Conservation (phyloP, 1,140 invertebrate genomes). For the Calliphora vicina region DNA sequence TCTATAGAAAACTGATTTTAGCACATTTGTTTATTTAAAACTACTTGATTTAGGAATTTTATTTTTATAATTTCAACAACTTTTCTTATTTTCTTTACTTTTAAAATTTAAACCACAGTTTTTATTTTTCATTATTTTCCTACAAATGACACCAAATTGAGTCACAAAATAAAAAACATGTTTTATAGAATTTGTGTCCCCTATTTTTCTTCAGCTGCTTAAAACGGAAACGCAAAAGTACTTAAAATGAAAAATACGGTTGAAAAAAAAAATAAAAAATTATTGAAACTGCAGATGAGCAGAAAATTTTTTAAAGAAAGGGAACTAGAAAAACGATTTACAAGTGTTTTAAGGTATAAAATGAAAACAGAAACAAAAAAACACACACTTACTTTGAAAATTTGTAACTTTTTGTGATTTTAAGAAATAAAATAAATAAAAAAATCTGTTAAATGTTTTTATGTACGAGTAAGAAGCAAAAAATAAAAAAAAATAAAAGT, state of each 20-base stretch:
- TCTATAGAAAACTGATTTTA: too few relatives aligned
- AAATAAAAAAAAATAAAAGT: too few relatives aligned
- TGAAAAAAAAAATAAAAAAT: neutral
- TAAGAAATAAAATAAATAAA: neutral
- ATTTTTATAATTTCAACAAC: too few relatives aligned
- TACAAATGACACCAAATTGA: constrained; percentile 7
- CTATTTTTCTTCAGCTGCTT: neutral
- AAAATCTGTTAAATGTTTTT: neutral
- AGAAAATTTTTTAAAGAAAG: neutral
- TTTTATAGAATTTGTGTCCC: constrained; percentile 16
- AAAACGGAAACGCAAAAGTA: neutral
- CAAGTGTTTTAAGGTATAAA: constrained; percentile 15
- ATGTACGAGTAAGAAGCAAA: neutral
- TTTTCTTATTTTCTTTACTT: neutral
- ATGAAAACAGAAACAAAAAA: neutral
- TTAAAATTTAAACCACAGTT: neutral
- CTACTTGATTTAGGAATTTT: too few relatives aligned
- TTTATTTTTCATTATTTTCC: neutral
- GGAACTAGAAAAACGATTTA: constrained; percentile 20
- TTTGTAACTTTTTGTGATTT: constrained; percentile 9
- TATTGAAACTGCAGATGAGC: neutral
- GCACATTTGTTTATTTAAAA: too few relatives aligned
- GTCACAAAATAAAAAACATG: constrained; percentile 16
- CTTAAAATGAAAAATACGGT: neutral
- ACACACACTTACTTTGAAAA: neutral